Base-by-base conservation (phyloP, 1,140 invertebrate species). In the Rhyzopertha dominica region DNA sequence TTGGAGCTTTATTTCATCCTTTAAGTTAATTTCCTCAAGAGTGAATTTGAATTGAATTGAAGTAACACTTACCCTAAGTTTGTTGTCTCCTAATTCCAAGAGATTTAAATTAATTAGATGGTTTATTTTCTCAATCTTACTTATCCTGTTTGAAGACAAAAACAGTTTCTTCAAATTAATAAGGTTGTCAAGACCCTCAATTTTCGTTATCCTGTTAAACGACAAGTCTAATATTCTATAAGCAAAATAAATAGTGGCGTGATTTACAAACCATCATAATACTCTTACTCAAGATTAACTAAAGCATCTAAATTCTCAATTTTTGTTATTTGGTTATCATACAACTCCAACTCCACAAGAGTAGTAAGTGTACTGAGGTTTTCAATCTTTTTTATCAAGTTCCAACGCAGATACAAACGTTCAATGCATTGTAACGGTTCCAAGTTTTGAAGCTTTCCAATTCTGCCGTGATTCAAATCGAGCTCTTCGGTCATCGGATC, bases 11-110 rank as follows among this genome's bases (percentile, higher is more conserved):
- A n/a, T n/a, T n/a, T n/a, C n/a, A n/a, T n/a, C n/a, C n/a, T n/a
- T n/a, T n/a, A n/a, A n/a, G n/a, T n/a, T n/a, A n/a, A n/a, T n/a
- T n/a, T n/a, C n/a, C n/a, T n/a, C n/a, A n/a, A n/a, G n/a, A n/a
- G n/a, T n/a, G n/a, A n/a, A n/a, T n/a, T n/a, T n/a, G n/a, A n/a
- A 39, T 28, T 24, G 1, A 36, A 28, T 43, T 20, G 35, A 49
- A 18, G 24, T n/a, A n/a, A n/a, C 10, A 44, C 71, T 71, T 72
- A 87, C 87, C 59, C 89, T 74, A 53, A 98, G 88, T 69, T 84
- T 87, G 69, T 98, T 99, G 54, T 96, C 91, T 1, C 96, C 96
- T 22, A 99, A 69, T 71, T 99, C 96, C 14, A 99, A 67, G 64
- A 91, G 75, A 28, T 82, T 82, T 7, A 99, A 72, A 38, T 88